Base-by-base conservation (phyloP, 2,888 invertebrate genomes). In the Rotaria sp. region DNA sequence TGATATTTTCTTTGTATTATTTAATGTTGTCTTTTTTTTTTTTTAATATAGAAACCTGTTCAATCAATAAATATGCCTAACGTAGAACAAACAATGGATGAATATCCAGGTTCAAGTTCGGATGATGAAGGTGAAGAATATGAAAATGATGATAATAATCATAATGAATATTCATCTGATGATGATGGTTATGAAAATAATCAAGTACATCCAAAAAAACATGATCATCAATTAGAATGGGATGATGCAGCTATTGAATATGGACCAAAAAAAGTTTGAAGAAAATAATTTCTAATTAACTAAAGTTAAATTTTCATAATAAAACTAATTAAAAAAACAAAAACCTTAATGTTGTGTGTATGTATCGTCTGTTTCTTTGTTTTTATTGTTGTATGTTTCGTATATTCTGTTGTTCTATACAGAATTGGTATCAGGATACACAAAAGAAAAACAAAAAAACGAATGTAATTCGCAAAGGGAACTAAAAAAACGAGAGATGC, bases 181-280 rank as follows among this genome's bases (percentile, higher is more conserved):
- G 80, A 80, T 7, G 41, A 41, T 26, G 15, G 24, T 80, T n/a
- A 80, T 80, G 26, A 80, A 80, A 45, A 11, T 41, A 18, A 45
- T 45, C 1, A 35, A 21, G 15, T 35, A 67, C 18, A 67, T 67
- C 35, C 35, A 21, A 67, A 21, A 67, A 67, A 35, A 67, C 4
- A 26, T n/a, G 45, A 80, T 45, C 80, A 45, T 45, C 45, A 80
- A 80, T 80, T 45, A 18, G 80, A 80, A 45, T 80, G 80, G 80
- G 80, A 80, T 7, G 80, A 80, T 45, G 41, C 80, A n/a, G 80
- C 80, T 45, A 45, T 80, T 80, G 80, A 45, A 80, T 80, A 80
- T 80, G 80, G 80, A n/a, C 80, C 80, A 26, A 80, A 80, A 45
- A 80, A 80, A 80, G 80, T 80, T 45, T 80, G 2, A 80, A 80